Evolutionary conservation across 1,140 invertebrate genomes (phyloP), one percentile per base, ranked within the genome.

Genomic region (Drosophila serrata): DNA sequence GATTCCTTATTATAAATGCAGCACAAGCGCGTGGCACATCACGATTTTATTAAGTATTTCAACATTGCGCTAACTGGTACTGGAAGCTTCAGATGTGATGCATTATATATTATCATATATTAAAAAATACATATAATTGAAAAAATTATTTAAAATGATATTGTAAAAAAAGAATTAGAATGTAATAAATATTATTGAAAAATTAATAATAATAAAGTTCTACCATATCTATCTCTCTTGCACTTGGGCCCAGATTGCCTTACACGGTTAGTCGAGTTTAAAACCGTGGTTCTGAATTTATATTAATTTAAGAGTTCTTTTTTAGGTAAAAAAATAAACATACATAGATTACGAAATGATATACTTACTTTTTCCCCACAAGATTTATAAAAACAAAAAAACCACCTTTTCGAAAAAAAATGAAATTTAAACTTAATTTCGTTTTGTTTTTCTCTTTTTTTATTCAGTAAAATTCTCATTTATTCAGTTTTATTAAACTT

Each of bases 381-480:
- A 17, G 5, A 1, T 17, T 17, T 3, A 1, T 4, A 12, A 17
- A 17, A 0, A n/a, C 40, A 17, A 17, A 11, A 1, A 19, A 35
- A 3, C 4, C 49, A n/a, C 15, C 31, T 7, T 13, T 22, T 6
- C 24, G 0, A 31, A 48, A 22, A 17, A 15, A 70, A 29, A 27
- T 31, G 7, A 37, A 37, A 53, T 33, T 46, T 51, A 12, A 24
- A 48, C 7, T 9, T 33, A 12, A 61, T 56, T 72, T 31, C 37
- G 68, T 35, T 69, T 74, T 57, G 42, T 64, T 53, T 35, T 35
- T 19, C 4, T 27, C 27, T 45, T 27, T 60, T 80, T 87, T 88
- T 90, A 85, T 90, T 90, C 81, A 85, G 85, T 88, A 90, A 88
- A 88, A 90, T 90, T 90, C 65, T 88, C 81, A 81, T 90, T 72